Evolutionary conservation across 1,140 invertebrate species (phyloP), one percentile per base, ranked within the genome.

Genomic region (Camponotus pennsylvanicus): DNA sequence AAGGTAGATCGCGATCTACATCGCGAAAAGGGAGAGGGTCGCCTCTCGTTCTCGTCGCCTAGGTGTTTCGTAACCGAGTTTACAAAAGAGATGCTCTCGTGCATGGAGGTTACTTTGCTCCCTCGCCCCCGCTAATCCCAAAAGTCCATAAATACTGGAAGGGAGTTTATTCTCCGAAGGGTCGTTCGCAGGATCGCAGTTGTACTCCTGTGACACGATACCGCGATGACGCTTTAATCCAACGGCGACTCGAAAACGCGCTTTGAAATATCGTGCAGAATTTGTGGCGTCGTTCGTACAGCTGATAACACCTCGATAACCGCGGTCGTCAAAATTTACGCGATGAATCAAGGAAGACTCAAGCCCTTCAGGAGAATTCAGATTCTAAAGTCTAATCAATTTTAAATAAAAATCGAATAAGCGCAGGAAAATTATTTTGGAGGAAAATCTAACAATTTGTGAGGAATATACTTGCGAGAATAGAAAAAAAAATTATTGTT

Each of bases 1-100:
- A 93, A 92, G 73, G 87, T 34, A 86, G 86, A 93, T 93, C 92
- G 92, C 89, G 90, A 93, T 93, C 89, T 90, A 89, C 37, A 88
- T 85, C 57, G 55, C 87, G 87, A 77, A 89, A 89, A 85, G 91
- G 88, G 87, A 78, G 61, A 57, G 64, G 18, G 11, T 67, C 57
- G 27, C 8, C 52, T 67, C 57, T 71, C 73, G 40, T 55, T 59
- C 52, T 27, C 52, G 4, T n/a, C 55, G 45, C 11, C 27, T 49
- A 70, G 69, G 55, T 57, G 61, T 64, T 49, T 76, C 66, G 61
- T 67, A 75, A 76, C 52, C 9, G 77, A 64, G 21, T 86, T 84
- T 77, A 80, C 69, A 79, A 86, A 86, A 88, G 86, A 91, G 86
- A 80, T 71, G 34, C 8, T 84, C 76, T 66, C 78, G 63, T 45